These are phyloP conservation scores for Symphodus melops DNA, from an alignment of 2,113 vertebrate species.

Conservation along the genomic window DNA sequence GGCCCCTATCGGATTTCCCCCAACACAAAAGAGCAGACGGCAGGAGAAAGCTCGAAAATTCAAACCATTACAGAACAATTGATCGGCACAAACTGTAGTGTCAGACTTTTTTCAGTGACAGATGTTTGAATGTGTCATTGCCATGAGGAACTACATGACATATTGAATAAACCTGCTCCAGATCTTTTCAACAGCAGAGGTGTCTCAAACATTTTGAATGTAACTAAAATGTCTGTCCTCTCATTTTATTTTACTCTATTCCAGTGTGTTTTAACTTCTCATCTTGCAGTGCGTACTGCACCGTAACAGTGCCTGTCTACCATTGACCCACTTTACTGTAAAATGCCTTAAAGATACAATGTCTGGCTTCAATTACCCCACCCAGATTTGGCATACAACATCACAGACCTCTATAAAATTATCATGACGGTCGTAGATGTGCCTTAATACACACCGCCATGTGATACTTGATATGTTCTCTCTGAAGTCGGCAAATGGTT, in stretches of 20 bases:
- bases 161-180: neutral
- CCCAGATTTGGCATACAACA: constrained; percentile 69
- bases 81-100: constrained; percentile 39
- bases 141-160: constrained; percentile 9
- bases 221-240: too few species aligned
- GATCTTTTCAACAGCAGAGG: constrained; percentile 4
- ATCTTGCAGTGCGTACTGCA: constrained; percentile 39
- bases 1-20: constrained; percentile 81
- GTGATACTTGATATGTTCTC: constrained; percentile 68
- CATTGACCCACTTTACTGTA: constrained; percentile 75
- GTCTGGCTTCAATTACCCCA: constrained; percentile 83
- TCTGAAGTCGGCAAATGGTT: constrained; percentile 66
- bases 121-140: constrained; percentile 33
- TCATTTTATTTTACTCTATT: too few species aligned
- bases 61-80: constrained; percentile 65
- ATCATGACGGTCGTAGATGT: constrained; percentile 71
- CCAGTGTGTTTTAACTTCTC: constrained; percentile 24
- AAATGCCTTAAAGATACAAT: constrained; percentile 67
- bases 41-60: constrained; percentile 60
- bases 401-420: constrained; percentile 76
- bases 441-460: constrained; percentile 60
- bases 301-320: constrained; percentile 27
- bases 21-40: constrained; percentile 72
- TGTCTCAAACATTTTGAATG: too few species aligned
- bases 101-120: constrained; percentile 17